Conservation (phyloP, 2,797 vertebrate species). For the Sternotherus odoratus region DNA sequence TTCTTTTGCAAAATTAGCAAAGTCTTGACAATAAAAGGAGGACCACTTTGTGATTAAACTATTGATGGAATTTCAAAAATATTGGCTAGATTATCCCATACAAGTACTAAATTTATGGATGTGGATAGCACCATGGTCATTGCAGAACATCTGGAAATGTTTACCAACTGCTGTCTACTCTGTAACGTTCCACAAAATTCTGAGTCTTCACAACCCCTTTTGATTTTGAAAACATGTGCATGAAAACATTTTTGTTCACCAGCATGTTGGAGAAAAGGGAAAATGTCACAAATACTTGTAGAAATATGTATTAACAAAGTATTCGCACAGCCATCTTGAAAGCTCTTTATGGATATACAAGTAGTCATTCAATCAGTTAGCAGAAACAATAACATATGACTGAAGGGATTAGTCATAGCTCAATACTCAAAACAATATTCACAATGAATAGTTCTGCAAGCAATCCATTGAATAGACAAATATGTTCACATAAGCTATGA, state of each 20-base stretch:
- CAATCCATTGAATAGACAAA: background rate
- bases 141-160: background rate
- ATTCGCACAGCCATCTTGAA: conserved; percentile 41
- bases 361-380: conserved; percentile 14
- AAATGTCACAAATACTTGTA: conserved; percentile 63
- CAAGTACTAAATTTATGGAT: background rate
- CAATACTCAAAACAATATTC: background rate
- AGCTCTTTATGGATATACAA: conserved; percentile 37
- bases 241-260: background rate
- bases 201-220: background rate
- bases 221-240: conserved; percentile 20
- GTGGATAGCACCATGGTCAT: background rate
- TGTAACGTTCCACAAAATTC: background rate
- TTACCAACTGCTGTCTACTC: background rate
- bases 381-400: background rate
- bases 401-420: accelerated
- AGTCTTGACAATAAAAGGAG: background rate
- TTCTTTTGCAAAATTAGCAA: conserved; percentile 6
- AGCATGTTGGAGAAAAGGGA: conserved; percentile 32
- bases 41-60: conserved; percentile 11
- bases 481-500: background rate
- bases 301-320: background rate
- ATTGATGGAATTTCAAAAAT: background rate
- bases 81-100: background rate
- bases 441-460: background rate